Evolutionary conservation across 2,797 vertebrate genomes (phyloP), one percentile per base, ranked within the genome.

Genomic region (Borostomias antarcticus): DNA sequence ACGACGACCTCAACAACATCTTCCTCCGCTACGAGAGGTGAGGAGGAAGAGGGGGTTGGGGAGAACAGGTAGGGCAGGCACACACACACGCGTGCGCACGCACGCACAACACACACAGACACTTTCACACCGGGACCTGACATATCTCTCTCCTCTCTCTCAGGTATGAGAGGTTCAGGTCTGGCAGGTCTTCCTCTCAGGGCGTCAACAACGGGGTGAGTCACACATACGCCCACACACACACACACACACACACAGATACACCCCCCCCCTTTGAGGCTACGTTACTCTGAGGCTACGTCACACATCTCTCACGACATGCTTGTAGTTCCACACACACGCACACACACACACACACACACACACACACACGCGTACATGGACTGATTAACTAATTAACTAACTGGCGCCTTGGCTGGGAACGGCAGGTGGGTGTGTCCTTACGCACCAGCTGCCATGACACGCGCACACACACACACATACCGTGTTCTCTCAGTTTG

Each of bases 1-100:
- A 99, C 0, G 98, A 99, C 0, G 96, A 98, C 86, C 93, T 99
- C 87, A 99, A 99, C 84, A 99, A 99, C 0, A 95, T 98, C 78
- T 99, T 99, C 83, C 92, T 99, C 15, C 89, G 97, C 78, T 98
- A 96, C 0, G 97, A 98, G 82, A 96, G 97, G 97, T 97, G 73
- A 43, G 69, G 57, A 10, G 43, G 5, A n/a, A n/a, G n/a, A n/a
- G n/a, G n/a, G n/a, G n/a, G n/a, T n/a, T n/a, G n/a, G n/a, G n/a
- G n/a, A n/a, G n/a, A n/a, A n/a, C n/a, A n/a, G 26, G 26, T 4
- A n/a, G 15, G 28, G 2, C 15, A 5, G 21, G 2, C 50, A 40
- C 48, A 54, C 50, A 45, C 37, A 60, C 58, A 59, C 35, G 40
- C 58, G 40, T 13, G 45, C 48, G 40, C 17, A 61, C 32, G 21